Conservation (phyloP, 2,797 vertebrate genomes). For the Coccyzus lansbergi region DNA sequence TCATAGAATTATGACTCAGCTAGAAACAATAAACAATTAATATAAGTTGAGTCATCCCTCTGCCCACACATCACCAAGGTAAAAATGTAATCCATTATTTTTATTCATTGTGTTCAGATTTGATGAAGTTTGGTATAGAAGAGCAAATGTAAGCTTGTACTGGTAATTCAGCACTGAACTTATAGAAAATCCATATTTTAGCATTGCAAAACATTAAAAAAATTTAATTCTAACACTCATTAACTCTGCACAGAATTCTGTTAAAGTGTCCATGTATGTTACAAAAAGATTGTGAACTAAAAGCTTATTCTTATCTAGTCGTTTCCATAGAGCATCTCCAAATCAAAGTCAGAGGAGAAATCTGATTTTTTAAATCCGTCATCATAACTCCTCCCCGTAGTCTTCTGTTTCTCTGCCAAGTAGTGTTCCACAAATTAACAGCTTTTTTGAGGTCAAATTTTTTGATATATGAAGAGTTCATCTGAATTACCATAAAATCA, state of each 20-base stretch:
- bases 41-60: background rate
- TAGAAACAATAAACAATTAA: background rate
- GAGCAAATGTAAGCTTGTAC: background rate
- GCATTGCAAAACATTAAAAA: background rate
- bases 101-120: background rate
- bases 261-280: background rate
- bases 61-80: background rate
- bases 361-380: background rate
- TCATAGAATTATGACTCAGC: background rate
- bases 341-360: slow-evolving; percentile 49
- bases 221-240: background rate
- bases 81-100: background rate
- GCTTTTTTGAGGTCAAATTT: slow-evolving; percentile 65
- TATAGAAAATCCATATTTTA: background rate
- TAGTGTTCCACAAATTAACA: slow-evolving; percentile 65
- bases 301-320: slow-evolving; percentile 13
- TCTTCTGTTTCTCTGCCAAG: slow-evolving; percentile 22
- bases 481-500: slow-evolving; percentile 65
- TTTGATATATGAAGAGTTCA: slow-evolving; percentile 71
- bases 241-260: background rate
- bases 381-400: background rate
- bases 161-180: background rate
- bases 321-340: slow-evolving; percentile 47
- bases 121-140: background rate
- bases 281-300: background rate